Evolutionary conservation across 2,888 invertebrate genomes (phyloP).

Genomic region (Gortyna flavago): DNA sequence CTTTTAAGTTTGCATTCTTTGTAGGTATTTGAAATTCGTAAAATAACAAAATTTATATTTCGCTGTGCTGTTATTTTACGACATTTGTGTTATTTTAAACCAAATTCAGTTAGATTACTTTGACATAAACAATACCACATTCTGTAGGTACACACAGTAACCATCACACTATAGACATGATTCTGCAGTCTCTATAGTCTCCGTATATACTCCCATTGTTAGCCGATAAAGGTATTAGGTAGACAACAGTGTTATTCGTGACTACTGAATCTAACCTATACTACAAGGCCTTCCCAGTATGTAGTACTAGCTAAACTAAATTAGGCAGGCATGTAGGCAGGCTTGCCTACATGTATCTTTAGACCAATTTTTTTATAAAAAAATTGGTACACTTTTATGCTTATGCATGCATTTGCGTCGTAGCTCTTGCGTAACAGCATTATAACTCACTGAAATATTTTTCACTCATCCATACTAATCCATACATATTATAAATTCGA

Average conservation of each 20-base stretch:
- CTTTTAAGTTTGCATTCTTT: slow-evolving; percentile 59
- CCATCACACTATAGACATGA: neutral
- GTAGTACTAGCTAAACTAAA: neutral
- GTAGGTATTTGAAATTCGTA: slow-evolving; percentile 24
- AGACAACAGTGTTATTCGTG: slow-evolving; percentile 18
- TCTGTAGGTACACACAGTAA: neutral
- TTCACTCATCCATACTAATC: too few species aligned
- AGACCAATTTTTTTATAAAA: neutral
- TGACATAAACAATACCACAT: neutral
- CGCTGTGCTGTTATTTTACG: slow-evolving; percentile 10
- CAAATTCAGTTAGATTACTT: neutral
- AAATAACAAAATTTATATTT: slow-evolving; percentile 32
- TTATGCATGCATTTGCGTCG: too few species aligned
- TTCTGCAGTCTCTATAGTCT: slow-evolving; percentile 2
- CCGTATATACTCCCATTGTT: slow-evolving; percentile 45
- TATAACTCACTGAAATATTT: neutral
- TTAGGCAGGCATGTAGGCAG: too few species aligned
- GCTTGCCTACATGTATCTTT: neutral
- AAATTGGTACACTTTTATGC: neutral
- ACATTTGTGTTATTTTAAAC: slow-evolving; percentile 23
- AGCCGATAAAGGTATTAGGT: slow-evolving; percentile 40
- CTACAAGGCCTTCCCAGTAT: neutral
- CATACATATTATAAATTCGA: too few species aligned
- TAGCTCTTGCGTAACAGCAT: neutral
- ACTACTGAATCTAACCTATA: slow-evolving; percentile 7